Base-by-base conservation (phyloP, 2,797 vertebrate genomes). In the Pelochelys cantorii region DNA sequence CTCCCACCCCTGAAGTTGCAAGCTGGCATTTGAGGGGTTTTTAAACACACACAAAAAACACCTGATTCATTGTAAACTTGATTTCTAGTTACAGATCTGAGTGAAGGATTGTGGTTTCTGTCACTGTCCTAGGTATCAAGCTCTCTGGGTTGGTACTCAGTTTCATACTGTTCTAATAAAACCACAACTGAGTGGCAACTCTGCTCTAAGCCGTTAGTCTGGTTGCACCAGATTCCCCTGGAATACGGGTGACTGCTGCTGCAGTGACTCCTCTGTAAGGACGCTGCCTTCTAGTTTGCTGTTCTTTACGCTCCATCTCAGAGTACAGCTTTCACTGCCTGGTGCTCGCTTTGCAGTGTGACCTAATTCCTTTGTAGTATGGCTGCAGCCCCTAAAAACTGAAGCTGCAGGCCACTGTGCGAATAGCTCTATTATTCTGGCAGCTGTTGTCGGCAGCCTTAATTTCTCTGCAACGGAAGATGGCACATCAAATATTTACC, bases 191-290 rank as follows among this genome's bases (percentile, higher is more conserved):
- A 88, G n/a, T 37, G 81, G 62, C 84, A 54, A 42, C 48, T 55
- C 27, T 84, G 37, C 23, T n/a, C 2, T 55, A 27, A 79, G 65
- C 48, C 4, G 20, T 42, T 14, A 52, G 31, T 82, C 55, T 74
- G 65, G 71, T 83, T 74, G 65, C 88, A 48, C 53, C 0, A 0
- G 11, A 5, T n/a, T 60, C 34, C 2, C 34, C n/a, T 48, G 1
- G 48, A 27, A 48, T 27, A 11, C 37, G 23, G 34, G 31, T 79
- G 75, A 10, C 27, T 86, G 85, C 80, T 7, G 2, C n/a, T 57
- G 62, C 13, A 42, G 60, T 55, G 85, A 91, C 34, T 29, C 7
- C 18, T 79, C 48, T 55, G 5, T 27, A 42, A 57, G 31, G 22
- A 42, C 29, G 6, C 9, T 85, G 79, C 23, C 37, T 29, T 22